phyloP scores from a whole-genome alignment of 2,113 vertebrate genomes.

The Diphyllodes magnificus region DNA sequence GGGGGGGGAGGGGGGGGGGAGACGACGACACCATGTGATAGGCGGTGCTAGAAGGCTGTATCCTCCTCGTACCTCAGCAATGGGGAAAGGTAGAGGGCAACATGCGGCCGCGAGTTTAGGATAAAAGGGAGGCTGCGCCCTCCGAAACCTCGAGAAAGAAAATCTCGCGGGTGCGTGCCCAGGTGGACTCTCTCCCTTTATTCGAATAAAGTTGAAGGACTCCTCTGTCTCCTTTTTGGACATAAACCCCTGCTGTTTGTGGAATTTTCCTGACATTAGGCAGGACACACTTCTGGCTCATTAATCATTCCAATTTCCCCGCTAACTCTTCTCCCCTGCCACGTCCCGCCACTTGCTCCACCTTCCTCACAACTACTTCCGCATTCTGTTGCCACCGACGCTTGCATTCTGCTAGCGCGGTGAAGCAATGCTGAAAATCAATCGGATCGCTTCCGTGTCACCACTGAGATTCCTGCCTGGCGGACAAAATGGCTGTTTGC shows the following conservation, averaged over 20 bases:
- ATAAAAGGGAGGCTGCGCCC: not conserved
- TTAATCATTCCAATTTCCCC: not conserved
- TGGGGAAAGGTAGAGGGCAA: not conserved
- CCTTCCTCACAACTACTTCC: not conserved
- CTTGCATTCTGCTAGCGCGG: rapidly evolving
- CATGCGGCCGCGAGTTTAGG: rapidly evolving
- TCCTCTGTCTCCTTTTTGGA: not conserved
- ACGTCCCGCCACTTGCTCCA: rapidly evolving
- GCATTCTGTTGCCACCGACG: rapidly evolving
- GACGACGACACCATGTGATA: no score
- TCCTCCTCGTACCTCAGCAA: not conserved
- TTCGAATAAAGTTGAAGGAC: not conserved
- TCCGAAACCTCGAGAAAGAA: not conserved
- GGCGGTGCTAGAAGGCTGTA: not conserved
- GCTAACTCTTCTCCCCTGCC: not conserved
- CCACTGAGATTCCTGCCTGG: rapidly evolving
- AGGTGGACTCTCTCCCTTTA: no score
- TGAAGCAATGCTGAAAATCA: no score
- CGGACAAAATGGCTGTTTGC: not conserved
- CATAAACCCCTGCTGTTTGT: not conserved
- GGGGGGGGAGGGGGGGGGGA: no score
- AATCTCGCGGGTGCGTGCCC: not conserved
- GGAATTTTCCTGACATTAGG: not conserved
- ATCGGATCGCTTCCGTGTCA: rapidly evolving
- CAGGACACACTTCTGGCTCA: no score